These are phyloP conservation scores for Drosophila pseudoobscura DNA, from an alignment of 1,140 invertebrate species.

Conservation along the genomic window DNA sequence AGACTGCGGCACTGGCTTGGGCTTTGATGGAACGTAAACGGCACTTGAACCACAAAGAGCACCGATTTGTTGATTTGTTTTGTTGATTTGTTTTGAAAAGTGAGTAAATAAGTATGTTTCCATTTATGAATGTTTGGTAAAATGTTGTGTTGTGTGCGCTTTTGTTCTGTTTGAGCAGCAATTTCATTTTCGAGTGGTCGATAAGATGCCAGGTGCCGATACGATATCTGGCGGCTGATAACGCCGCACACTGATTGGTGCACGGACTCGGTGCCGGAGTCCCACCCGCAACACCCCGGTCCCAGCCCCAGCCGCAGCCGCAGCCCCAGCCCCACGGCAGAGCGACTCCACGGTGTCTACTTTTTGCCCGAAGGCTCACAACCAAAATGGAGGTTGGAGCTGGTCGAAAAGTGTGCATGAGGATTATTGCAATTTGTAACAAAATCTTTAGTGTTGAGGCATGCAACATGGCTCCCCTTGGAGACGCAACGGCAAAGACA, in stretches of 20 bases:
- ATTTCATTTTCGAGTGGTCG: constrained; percentile 79
- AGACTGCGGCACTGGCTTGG: constrained; percentile 16
- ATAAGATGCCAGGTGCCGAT: constrained; percentile 79
- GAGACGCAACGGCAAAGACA: constrained; percentile 7
- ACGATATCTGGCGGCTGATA: constrained; percentile 63
- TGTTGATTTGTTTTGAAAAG: constrained; percentile 82
- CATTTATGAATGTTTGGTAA: constrained; percentile 81
- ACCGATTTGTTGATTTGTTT: constrained; percentile 83
- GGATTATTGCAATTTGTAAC: constrained; percentile 68
- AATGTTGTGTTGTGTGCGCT: constrained; percentile 31
- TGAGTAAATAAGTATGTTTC: constrained; percentile 83
- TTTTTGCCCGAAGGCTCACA: neutral
- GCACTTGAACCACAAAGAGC: constrained; percentile 78
- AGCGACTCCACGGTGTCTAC: constrained; percentile 48
- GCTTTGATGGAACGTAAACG: constrained; percentile 29
- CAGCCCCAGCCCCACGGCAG: constrained; percentile 1
- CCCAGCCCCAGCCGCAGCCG: neutral
- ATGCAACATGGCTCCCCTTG: constrained; percentile 51
- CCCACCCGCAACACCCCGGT: neutral
- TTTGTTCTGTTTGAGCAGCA: constrained; percentile 78
- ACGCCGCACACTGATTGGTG: constrained; percentile 58
- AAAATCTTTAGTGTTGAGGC: constrained; percentile 64
- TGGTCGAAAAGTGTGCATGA: constrained; percentile 20
- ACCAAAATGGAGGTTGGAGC: constrained; percentile 50
- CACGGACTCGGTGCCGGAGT: too few species aligned